Base-by-base conservation (phyloP, 2,113 vertebrate genomes). In the Urocynchramus pylzowi region DNA sequence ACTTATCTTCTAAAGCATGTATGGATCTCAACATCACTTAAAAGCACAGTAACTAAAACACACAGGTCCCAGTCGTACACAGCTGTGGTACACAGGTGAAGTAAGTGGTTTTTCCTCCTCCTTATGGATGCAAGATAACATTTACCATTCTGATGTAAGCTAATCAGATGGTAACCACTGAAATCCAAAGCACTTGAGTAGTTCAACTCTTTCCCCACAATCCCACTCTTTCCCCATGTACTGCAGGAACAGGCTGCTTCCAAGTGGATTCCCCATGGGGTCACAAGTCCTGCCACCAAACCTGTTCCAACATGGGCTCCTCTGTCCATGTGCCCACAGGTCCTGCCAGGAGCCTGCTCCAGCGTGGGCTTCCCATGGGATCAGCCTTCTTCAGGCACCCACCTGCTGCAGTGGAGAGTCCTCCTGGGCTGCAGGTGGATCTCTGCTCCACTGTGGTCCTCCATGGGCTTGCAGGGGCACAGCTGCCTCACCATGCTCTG, bases 81-180 rank as follows among this genome's bases (percentile, higher is more conserved):
- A 76, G 63, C 6, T 67, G 53, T 31, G 23, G 9, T 2, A 45
- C 31, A 11, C 5, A 68, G 27, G 28, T 8, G 8, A 87, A 73
- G 4, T 9, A 45, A 89, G 45, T 37, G 6, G 1, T 2, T 74
- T 13, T 74, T 61, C 20, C 20, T 60, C 17, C n/a, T 53, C 57
- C 8, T 65, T 63, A 44, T 0, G 78, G 24, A 59, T 1, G 11
- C 3, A 84, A 70, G 11, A 2, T 23, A 91, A 63, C 23, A 59
- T 31, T 33, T 47, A 47, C 16, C 31, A 75, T 56, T 65, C 44
- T 16, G 19, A 67, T 67, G 60, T 33, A 35, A 63, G 15, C 60
- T 60, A 69, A 67, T 30, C 21, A 27, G 39, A 35, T 4, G 3
- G 31, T 0, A 0, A 74, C 8, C 39, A 63, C 7, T 0, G 1